These are phyloP conservation scores for Lepisosteus oculatus DNA, from an alignment of 2,113 vertebrate genomes.

Conservation along the genomic window DNA sequence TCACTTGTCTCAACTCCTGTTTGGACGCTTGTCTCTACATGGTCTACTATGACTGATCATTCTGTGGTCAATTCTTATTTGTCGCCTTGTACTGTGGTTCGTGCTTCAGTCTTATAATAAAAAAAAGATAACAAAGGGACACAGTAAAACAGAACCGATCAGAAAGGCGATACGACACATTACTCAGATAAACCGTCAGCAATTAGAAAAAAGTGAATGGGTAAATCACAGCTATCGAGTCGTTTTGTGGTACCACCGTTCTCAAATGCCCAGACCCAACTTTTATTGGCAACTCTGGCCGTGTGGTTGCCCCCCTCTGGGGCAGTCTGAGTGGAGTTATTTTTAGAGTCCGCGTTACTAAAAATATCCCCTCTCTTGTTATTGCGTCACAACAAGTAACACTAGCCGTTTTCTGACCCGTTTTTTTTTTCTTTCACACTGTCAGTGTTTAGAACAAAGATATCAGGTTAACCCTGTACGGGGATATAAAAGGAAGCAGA, in stretches of 20 bases:
- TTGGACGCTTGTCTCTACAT: conserved; percentile 2
- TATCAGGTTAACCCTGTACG: conserved; percentile 33
- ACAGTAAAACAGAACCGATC: neutral
- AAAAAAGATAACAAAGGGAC: neutral
- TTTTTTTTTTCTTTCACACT: conserved; percentile 11
- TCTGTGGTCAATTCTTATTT: conserved; percentile 1
- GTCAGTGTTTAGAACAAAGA: conserved; percentile 38
- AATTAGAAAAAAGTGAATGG: too few relatives aligned
- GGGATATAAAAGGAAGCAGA: conserved; percentile 63
- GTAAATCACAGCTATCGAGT: too few relatives aligned
- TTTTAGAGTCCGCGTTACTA: conserved; percentile 62
- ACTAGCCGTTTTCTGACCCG: conserved; percentile 23
- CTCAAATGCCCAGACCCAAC: conserved; percentile 14
- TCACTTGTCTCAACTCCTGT: conserved; percentile 12
- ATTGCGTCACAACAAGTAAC: conserved; percentile 64
- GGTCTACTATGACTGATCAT: conserved; percentile 8
- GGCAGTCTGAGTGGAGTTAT: conserved; percentile 45
- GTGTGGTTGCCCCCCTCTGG: conserved; percentile 34
- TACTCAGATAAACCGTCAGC: neutral
- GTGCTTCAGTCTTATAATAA: neutral
- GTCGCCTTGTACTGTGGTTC: neutral
- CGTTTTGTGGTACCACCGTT: neutral
- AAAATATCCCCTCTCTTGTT: conserved; percentile 56
- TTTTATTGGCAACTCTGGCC: conserved; percentile 59
- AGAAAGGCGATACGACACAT: neutral